Percentiles rank a stretch among this genome's conserved stretches.
These are phyloP conservation scores for Stegastes partitus DNA, from an alignment of 2,113 vertebrate genomes.

Conservation along the genomic window DNA sequence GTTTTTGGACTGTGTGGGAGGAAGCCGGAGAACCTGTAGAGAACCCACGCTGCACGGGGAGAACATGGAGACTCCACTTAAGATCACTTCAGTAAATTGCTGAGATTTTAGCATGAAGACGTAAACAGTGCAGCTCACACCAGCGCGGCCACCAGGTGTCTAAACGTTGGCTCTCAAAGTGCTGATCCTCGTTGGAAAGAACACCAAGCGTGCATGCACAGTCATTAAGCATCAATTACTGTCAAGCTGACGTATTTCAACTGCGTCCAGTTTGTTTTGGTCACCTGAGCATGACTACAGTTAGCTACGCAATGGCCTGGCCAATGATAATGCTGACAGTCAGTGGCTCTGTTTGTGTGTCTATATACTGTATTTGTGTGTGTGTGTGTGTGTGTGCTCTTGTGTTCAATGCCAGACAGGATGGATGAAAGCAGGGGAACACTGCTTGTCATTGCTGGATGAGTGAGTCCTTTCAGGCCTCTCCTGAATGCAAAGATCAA, in stretches of 20 bases:
- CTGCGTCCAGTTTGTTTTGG: constrained; percentile 9
- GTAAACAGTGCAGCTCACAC: no score
- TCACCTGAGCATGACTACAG: constrained; percentile 51
- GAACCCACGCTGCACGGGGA: no score
- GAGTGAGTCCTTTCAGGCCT: constrained; percentile 70
- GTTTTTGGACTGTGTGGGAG: no score
- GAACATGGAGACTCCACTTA: no score
- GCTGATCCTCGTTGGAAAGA: constrained; percentile 6
- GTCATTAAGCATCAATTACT: constrained; percentile 33
- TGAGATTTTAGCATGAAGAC: no score
- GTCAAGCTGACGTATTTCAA: constrained; percentile 13
- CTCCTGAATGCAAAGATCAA: constrained; percentile 61
- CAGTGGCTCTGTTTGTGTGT: constrained; percentile 4
- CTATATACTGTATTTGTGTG: background rate
- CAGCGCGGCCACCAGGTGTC: background rate
- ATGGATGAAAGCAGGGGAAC: constrained; percentile 49
- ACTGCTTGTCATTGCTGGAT: constrained; percentile 72
- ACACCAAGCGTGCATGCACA: constrained; percentile 12
- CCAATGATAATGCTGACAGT: constrained; percentile 53
- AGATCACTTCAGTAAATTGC: no score
- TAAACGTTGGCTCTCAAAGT: background rate
- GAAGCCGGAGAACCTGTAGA: no score
- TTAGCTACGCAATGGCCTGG: constrained; percentile 38
- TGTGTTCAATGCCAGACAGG: constrained; percentile 45
- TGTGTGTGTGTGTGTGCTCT: constrained; percentile 15